These are phyloP conservation scores for Ctenicera cuprea DNA, from an alignment of 2,888 invertebrate genomes.

Conservation along the genomic window DNA sequence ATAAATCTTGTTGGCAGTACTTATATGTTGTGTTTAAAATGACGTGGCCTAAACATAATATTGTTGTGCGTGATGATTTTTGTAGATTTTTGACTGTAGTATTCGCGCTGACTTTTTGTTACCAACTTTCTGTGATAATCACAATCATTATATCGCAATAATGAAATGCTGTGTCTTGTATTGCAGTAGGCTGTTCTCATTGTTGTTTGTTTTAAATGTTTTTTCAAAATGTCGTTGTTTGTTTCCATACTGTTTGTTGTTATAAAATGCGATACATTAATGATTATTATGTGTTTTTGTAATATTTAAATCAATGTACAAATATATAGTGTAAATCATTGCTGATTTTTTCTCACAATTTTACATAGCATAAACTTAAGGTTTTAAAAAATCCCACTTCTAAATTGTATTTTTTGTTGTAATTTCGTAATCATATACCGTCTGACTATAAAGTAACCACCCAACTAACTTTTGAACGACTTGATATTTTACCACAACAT, in stretches of 20 bases:
- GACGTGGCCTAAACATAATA: conserved; percentile 50
- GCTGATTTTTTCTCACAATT: neutral
- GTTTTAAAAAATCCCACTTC: neutral
- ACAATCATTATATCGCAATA: conserved; percentile 73
- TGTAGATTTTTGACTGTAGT: conserved; percentile 41
- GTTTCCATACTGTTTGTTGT: conserved; percentile 56
- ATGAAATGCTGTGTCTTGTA: conserved; percentile 73
- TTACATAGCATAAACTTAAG: too few relatives aligned
- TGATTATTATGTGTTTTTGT: conserved; percentile 58
- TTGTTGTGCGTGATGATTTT: conserved; percentile 44
- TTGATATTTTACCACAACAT: too few relatives aligned
- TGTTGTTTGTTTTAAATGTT: conserved; percentile 63
- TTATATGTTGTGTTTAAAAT: conserved; percentile 15
- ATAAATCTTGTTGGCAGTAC: neutral
- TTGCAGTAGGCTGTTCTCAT: conserved; percentile 69
- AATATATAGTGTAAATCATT: conserved; percentile 52
- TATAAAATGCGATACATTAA: conserved; percentile 55
- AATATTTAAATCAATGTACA: conserved; percentile 59
- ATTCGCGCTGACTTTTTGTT: conserved; percentile 62
- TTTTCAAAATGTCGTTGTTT: conserved; percentile 55
- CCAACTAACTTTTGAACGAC: too few relatives aligned
- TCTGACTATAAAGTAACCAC: too few relatives aligned
- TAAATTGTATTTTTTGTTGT: too few relatives aligned
- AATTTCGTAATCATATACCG: too few relatives aligned
- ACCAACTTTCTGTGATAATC: conserved; percentile 73